Conservation (phyloP, 2,888 invertebrate genomes). For the Notodonta ziczac region DNA sequence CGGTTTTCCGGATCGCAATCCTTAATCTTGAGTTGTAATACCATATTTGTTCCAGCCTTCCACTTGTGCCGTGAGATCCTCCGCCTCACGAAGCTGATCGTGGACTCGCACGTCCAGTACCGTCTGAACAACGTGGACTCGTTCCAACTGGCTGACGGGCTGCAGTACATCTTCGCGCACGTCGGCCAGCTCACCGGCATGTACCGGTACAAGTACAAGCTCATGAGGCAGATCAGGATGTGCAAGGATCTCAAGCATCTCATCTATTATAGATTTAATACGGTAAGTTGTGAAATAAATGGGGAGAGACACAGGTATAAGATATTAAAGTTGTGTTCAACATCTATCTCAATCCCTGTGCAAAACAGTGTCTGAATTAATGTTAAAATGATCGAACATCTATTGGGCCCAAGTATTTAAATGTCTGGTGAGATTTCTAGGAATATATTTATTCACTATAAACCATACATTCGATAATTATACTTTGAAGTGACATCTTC, state of each 20-base stretch:
- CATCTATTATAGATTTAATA: slow-evolving; percentile 99
- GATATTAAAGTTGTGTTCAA: too few relatives aligned
- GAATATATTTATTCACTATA: too few relatives aligned
- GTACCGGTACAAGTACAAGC: slow-evolving; percentile 99
- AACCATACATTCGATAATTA: too few relatives aligned
- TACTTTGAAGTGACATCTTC: too few relatives aligned
- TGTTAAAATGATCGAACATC: too few relatives aligned
- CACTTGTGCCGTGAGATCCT: slow-evolving; percentile 99
- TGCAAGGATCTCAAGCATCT: slow-evolving; percentile 99
- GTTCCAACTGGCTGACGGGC: slow-evolving; percentile 98
- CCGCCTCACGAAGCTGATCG: slow-evolving; percentile 98
- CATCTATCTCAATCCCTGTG: too few relatives aligned
- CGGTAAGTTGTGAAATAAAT: slow-evolving; percentile 84
- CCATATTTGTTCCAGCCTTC: slow-evolving; percentile 89
- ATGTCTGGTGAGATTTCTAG: too few relatives aligned
- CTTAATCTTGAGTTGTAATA: background rate
- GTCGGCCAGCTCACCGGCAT: slow-evolving; percentile 99
- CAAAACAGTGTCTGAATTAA: too few relatives aligned
- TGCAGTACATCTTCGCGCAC: slow-evolving; percentile 99
- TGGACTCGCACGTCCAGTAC: slow-evolving; percentile 99
- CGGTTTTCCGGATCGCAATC: too few relatives aligned
- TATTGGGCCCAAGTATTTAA: too few relatives aligned
- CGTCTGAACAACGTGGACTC: slow-evolving; percentile 99
- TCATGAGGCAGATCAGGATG: slow-evolving; percentile 99
- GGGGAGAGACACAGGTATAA: too few relatives aligned